Percentiles rank a stretch among this genome's conserved stretches.
Conservation (phyloP, 2,797 vertebrate species). For the Arvicola amphibius region DNA sequence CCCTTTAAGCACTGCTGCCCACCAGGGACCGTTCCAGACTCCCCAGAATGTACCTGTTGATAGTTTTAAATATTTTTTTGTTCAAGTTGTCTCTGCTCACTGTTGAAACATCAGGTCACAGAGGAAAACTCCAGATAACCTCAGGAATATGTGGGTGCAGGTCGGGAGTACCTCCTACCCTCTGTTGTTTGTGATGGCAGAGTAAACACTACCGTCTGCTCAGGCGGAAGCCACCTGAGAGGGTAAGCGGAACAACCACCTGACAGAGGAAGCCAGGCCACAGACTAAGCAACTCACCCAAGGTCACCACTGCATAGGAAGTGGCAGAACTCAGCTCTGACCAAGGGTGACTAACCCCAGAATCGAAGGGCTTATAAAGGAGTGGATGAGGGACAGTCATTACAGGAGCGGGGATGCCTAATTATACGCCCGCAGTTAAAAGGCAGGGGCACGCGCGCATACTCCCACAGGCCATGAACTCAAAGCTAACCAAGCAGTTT, state of each 20-base stretch:
- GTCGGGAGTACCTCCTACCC: background rate
- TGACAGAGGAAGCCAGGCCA: background rate
- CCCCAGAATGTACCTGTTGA: background rate
- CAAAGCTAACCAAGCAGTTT: background rate
- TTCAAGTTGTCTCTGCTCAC: background rate
- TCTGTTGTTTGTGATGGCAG: fast-evolving
- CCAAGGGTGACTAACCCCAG: background rate
- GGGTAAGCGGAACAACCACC: background rate
- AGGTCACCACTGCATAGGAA: background rate
- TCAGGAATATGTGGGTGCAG: fast-evolving
- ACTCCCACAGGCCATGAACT: background rate
- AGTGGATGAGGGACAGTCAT: background rate
- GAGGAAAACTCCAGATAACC: background rate
- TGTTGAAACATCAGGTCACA: background rate
- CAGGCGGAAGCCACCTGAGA: background rate
- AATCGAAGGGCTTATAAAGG: background rate
- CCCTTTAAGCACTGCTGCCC: background rate
- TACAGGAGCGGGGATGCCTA: background rate
- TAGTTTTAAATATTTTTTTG: background rate
- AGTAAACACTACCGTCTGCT: background rate
- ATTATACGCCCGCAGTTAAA: background rate
- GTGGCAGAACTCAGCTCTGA: background rate
- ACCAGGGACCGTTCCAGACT: background rate
- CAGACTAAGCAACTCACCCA: background rate
- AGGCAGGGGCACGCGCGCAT: background rate